Percentiles rank a stretch among this genome's conserved stretches.
Conservation (phyloP, 2,113 vertebrate species). For the Hemicordylus capensis region DNA sequence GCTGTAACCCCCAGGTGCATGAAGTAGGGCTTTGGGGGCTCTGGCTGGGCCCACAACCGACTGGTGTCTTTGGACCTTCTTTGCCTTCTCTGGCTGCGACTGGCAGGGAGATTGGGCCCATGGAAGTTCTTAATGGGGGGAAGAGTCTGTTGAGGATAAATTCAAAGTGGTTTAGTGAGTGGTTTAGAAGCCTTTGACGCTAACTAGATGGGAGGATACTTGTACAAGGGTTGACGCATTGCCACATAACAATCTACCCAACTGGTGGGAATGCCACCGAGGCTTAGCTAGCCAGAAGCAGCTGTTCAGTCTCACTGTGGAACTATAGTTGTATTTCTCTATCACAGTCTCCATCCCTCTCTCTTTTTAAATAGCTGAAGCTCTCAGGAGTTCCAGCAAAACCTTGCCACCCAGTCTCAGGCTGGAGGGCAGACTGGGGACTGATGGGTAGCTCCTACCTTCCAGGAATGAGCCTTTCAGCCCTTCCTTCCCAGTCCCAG, state of each 20-base stretch:
- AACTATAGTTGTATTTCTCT: no score
- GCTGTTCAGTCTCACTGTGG: no score
- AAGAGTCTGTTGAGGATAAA: conserved; percentile 78
- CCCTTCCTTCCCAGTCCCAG: not conserved
- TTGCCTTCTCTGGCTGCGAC: conserved; percentile 57
- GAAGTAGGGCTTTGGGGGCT: conserved; percentile 74
- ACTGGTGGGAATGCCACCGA: no score
- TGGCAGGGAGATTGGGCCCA: conserved; percentile 32
- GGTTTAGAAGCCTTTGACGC: not conserved
- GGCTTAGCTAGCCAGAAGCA: no score
- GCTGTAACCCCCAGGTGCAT: conserved; percentile 85
- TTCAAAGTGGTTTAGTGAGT: not conserved
- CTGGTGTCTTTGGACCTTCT: conserved; percentile 44
- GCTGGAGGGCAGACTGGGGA: not conserved
- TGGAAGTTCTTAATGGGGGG: conserved; percentile 79
- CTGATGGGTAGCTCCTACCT: not conserved
- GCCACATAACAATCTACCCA: no score
- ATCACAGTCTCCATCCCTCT: no score
- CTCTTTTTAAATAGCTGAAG: no score
- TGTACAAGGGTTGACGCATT: no score
- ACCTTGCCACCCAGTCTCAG: not conserved
- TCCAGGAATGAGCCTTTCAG: not conserved
- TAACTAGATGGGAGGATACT: no score
- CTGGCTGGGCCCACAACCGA: conserved; percentile 67
- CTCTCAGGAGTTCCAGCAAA: not conserved